A percentile compares a stretch with the other conserved stretches of the same genome.
Conservation (phyloP, 1,140 invertebrate genomes). For the Drosophila saltans region DNA sequence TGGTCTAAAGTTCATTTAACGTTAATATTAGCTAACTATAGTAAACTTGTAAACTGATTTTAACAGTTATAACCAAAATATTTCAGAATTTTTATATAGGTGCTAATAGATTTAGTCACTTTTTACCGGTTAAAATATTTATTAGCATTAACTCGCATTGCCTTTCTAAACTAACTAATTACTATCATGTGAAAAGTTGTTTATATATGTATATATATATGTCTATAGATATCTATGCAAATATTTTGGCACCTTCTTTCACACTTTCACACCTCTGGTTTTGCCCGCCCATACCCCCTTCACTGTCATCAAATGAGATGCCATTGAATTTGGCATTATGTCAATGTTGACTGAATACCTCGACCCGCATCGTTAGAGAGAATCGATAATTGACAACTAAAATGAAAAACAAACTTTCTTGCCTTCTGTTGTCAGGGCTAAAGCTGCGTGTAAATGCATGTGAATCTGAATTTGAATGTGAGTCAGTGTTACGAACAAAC, state of each 20-base stretch:
- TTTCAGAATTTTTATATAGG: neutral
- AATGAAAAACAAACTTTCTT: neutral
- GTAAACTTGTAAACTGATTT: neutral
- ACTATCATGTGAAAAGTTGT: neutral
- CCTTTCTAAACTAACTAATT: neutral
- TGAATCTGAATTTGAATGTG: neutral
- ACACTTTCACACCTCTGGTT: slow-evolving; percentile 1
- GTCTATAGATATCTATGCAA: no score
- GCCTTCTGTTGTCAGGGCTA: slow-evolving; percentile 7
- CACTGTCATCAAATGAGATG: slow-evolving; percentile 1
- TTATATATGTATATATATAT: no score
- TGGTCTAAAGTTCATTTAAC: neutral
- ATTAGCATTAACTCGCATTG: neutral
- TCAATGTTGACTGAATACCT: slow-evolving; percentile 1
- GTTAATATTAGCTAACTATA: neutral
- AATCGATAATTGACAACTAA: slow-evolving; percentile 14
- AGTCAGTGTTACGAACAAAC: slow-evolving; percentile 6
- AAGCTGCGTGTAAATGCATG: no score
- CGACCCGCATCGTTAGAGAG: slow-evolving; percentile 16
- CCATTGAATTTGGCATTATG: slow-evolving; percentile 9
- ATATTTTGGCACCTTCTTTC: neutral
- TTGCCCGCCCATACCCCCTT: neutral
- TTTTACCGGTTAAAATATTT: neutral
- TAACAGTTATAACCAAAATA: neutral
- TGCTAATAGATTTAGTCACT: neutral